Evolutionary conservation across 2,797 vertebrate species (phyloP).

Genomic region (Anolis apletophallus): DNA sequence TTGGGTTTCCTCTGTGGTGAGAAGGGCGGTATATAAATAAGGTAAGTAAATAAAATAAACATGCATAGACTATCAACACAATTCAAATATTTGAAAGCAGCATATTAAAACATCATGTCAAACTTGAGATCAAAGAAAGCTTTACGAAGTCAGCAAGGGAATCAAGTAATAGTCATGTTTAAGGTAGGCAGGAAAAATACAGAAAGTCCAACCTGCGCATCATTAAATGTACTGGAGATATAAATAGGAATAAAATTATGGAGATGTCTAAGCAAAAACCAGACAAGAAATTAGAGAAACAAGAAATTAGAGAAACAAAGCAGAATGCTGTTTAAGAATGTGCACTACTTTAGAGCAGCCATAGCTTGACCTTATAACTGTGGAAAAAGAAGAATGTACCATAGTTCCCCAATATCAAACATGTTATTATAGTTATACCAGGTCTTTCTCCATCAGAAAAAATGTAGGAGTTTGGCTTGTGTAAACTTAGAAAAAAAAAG

Average conservation of each 20-base stretch:
- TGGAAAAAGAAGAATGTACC: not conserved
- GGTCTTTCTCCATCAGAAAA: not conserved
- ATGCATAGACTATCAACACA: not conserved
- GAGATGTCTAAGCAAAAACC: not conserved
- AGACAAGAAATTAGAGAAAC: not conserved
- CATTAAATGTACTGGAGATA: fast-evolving
- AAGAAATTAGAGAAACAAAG: not conserved
- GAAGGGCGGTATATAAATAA: no score
- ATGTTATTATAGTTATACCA: not conserved
- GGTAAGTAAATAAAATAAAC: not conserved
- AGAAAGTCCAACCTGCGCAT: not conserved
- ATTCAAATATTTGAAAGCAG: fast-evolving
- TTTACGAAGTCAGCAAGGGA: not conserved
- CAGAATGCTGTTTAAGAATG: not conserved
- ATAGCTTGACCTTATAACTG: not conserved
- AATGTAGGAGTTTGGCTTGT: not conserved
- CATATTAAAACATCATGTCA: fast-evolving
- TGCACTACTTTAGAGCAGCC: not conserved
- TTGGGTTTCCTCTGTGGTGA: no score
- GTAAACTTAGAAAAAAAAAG: not conserved
- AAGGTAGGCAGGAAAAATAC: not conserved
- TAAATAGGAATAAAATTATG: not conserved
- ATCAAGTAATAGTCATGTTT: fast-evolving
- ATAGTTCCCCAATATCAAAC: not conserved
- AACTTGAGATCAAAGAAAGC: conserved; percentile 1